phyloP scores from a whole-genome alignment of 2,113 vertebrate genomes.

The Felis catus region DNA sequence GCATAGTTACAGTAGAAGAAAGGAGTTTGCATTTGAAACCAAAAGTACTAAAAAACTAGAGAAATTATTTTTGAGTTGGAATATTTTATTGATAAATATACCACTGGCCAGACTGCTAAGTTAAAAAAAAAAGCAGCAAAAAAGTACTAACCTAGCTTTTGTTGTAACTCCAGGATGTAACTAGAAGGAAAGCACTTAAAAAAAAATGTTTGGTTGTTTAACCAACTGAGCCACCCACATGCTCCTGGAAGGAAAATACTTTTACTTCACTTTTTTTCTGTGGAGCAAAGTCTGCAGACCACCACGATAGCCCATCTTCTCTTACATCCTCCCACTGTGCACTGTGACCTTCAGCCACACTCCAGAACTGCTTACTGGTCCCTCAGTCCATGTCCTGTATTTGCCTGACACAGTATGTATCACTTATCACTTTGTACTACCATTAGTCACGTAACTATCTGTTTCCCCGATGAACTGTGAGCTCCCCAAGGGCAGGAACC shows the following conservation, averaged over 20 bases:
- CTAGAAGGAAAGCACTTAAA: not conserved
- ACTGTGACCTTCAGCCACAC: not conserved
- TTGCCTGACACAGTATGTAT: not conserved
- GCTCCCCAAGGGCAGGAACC: not conserved
- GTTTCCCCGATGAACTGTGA: not conserved
- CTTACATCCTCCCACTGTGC: not conserved
- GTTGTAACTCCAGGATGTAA: not conserved
- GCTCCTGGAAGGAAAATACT: not conserved
- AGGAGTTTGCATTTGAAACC: not conserved
- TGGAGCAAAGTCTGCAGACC: not conserved
- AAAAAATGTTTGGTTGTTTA: too few species aligned
- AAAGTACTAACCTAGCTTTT: not conserved
- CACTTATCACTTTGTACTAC: not conserved
- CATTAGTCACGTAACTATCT: not conserved
- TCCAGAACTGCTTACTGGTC: not conserved
- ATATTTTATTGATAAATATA: not conserved
- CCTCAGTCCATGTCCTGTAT: rapidly evolving
- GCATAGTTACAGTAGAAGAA: not conserved
- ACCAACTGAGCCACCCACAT: too few species aligned
- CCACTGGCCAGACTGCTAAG: not conserved
- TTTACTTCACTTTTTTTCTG: not conserved
- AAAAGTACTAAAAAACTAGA: not conserved
- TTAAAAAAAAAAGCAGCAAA: not conserved
- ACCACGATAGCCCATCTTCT: not conserved
- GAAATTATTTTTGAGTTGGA: not conserved